These are phyloP conservation scores for Delichon dasypus DNA, from an alignment of 2,797 vertebrate species.

Conservation along the genomic window DNA sequence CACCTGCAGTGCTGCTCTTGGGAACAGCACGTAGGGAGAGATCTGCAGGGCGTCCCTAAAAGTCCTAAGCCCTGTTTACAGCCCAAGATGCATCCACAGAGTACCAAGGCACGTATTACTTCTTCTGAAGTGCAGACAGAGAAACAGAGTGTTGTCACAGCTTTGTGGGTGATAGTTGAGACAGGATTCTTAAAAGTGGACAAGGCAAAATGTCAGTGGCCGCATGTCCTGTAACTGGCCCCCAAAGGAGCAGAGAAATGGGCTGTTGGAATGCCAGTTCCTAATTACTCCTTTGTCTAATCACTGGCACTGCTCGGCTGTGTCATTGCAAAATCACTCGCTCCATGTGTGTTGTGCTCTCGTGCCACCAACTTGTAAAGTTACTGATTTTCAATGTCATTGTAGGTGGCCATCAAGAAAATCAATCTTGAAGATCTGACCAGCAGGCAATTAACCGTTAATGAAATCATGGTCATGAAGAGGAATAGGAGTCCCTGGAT, in stretches of 20 bases:
- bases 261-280: not conserved
- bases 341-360: not conserved
- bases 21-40: too few relatives aligned
- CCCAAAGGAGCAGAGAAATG: not conserved
- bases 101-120: too few relatives aligned
- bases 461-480: slow-evolving; percentile 96
- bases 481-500: slow-evolving; percentile 96
- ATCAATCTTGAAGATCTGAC: slow-evolving; percentile 94
- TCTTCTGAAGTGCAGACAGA: too few relatives aligned
- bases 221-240: not conserved
- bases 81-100: too few relatives aligned
- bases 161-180: not conserved
- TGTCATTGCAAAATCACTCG: not conserved
- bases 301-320: not conserved
- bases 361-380: not conserved
- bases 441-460: slow-evolving; percentile 92
- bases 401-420: slow-evolving; percentile 96
- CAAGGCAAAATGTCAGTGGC: not conserved
- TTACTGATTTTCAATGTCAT: not conserved
- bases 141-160: not conserved
- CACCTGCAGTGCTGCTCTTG: too few relatives aligned
- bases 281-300: not conserved
- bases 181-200: not conserved
- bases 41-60: too few relatives aligned
- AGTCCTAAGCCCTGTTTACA: not conserved